Percentiles rank a stretch among this genome's conserved stretches.
Evolutionary conservation across 2,797 vertebrate genomes (phyloP).

Genomic region (Semotilus atromaculatus): DNA sequence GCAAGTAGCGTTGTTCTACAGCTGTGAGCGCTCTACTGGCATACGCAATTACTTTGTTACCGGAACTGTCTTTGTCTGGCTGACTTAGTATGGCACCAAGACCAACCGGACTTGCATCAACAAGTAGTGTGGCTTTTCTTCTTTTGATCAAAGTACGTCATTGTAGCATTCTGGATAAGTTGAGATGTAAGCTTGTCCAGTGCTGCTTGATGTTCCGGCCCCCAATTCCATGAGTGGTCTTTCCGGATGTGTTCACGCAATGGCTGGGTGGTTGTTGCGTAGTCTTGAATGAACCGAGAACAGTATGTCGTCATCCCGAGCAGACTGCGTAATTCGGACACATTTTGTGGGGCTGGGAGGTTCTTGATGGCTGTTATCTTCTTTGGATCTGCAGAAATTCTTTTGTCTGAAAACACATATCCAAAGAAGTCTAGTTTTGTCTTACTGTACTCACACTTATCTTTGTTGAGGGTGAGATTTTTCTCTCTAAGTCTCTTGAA

Average conservation of each 20-base stretch:
- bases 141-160: constrained; percentile 33
- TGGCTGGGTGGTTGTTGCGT: neutral
- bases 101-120: constrained; percentile 32
- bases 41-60: neutral
- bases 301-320: neutral
- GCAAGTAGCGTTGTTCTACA: neutral
- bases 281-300: constrained; percentile 14
- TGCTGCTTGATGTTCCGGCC: too few relatives aligned
- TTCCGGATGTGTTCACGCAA: too few relatives aligned
- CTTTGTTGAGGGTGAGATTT: constrained; percentile 4
- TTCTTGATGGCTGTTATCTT: constrained; percentile 18
- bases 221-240: too few relatives aligned
- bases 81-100: constrained; percentile 29
- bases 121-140: constrained; percentile 18
- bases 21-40: neutral
- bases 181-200: neutral
- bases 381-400: constrained; percentile 25
- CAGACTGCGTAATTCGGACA: neutral
- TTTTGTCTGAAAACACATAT: constrained; percentile 17
- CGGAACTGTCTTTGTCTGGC: neutral
- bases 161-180: constrained; percentile 16
- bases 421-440: too few relatives aligned
- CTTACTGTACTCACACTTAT: constrained; percentile 9
- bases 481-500: constrained; percentile 20
- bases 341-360: neutral